These are phyloP conservation scores for Drosophila seguyi DNA, from an alignment of 1,140 invertebrate genomes.

Conservation along the genomic window DNA sequence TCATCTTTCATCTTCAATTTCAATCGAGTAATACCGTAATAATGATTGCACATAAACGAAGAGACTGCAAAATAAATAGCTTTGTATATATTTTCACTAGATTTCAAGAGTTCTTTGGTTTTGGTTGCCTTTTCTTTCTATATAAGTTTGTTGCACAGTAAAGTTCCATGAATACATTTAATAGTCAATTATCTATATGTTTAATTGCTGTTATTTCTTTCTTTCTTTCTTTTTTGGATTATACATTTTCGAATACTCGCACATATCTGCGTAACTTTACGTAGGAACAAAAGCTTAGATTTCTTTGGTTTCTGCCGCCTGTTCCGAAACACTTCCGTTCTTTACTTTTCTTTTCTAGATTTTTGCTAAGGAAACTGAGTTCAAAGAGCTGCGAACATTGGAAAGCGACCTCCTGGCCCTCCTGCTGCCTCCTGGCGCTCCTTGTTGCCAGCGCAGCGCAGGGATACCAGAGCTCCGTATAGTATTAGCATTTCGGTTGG, in stretches of 20 bases:
- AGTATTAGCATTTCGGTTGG: conserved; percentile 36
- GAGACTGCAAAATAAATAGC: conserved; percentile 19
- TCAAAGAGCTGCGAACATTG: conserved; percentile 76
- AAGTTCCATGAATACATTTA: conserved; percentile 46
- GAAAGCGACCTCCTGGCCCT: conserved; percentile 55
- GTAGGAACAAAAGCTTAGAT: conserved; percentile 77
- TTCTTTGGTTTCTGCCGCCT: conserved; percentile 43
- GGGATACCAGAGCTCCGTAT: conserved; percentile 49
- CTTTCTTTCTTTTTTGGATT: conserved; percentile 60
- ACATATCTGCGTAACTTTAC: conserved; percentile 55
- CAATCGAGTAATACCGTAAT: conserved; percentile 16
- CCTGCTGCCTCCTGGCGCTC: conserved; percentile 66
- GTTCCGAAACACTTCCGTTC: conserved; percentile 21
- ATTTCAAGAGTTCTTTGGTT: conserved; percentile 17
- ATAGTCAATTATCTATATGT: conserved; percentile 31
- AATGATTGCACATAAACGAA: conserved; percentile 42
- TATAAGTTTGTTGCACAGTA: conserved; percentile 38
- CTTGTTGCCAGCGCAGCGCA: conserved; percentile 67
- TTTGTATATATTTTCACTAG: conserved; percentile 54
- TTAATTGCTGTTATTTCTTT: conserved; percentile 28
- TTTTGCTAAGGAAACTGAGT: conserved; percentile 75
- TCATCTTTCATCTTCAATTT: conserved; percentile 25
- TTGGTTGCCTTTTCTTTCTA: conserved; percentile 13
- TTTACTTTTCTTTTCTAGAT: conserved; percentile 28
- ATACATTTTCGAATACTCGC: conserved; percentile 73